Evolutionary conservation across 2,113 vertebrate genomes (phyloP), one percentile per base, ranked within the genome.

Genomic region (Garra rufa): DNA sequence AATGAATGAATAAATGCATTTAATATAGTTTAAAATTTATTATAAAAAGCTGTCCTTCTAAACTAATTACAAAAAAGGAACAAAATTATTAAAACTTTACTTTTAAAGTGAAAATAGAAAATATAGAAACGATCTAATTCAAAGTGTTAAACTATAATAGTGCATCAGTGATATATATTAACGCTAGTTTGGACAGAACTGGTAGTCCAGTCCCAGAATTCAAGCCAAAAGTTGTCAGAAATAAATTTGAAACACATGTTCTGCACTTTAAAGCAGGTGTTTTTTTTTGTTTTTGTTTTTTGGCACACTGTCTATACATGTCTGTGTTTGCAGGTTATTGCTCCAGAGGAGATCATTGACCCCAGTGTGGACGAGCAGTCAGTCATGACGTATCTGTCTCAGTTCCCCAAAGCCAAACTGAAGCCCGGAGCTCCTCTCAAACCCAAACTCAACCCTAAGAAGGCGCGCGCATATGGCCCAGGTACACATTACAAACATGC

Each of bases 331-430:
- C 91, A 97, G 96, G 96, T 97, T 88, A 97, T 97, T 85, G 91
- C 96, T 74, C 96, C 96, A 52, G 96, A 97, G 91, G 96, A 97
- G 91, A 97, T 97, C 90, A 97, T 97, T 70, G 95, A 97, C 90
- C 96, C 96, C 0, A 92, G 95, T 86, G 96, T 97, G 84, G 96
- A 97, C 48, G 96, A 97, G 63, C 96, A 97, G 89, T 97, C 96
- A 0, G 96, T 97, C 74, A 97, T 97, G 96, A 97, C 96, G 6
- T 97, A 97, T 90, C 86, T 97, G 80, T 97, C 96, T 38, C 96
- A 97, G 93, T 97, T 97, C 91, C 96, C 96, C 81, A 97, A 97
- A 91, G 95, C 96, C 88, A 97, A 97, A 67, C 94, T 97, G 87
- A 97, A 97, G 88, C 96, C 96, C 0, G 96, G 96, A 55, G 96